These are phyloP conservation scores for Tortrix viridana DNA, from an alignment of 2,888 invertebrate genomes.

Conservation along the genomic window DNA sequence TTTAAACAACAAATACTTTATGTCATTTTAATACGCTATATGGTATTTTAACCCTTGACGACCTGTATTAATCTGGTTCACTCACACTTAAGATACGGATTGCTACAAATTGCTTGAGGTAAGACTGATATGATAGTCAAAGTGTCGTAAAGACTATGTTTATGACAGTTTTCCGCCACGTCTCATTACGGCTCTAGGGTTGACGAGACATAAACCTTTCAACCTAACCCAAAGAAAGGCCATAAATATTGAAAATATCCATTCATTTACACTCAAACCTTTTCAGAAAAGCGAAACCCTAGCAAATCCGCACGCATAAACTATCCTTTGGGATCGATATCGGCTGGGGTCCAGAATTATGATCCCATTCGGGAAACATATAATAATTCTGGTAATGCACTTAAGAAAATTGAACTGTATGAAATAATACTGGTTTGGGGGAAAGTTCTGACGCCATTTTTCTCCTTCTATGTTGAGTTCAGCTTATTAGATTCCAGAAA, in stretches of 20 bases:
- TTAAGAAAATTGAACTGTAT: constrained; percentile 64
- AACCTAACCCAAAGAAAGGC: neutral
- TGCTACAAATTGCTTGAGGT: too few species aligned
- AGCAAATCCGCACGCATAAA: constrained; percentile 33
- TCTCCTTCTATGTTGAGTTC: neutral
- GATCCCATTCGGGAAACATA: constrained; percentile 47
- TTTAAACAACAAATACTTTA: too few species aligned
- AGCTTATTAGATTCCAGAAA: too few species aligned
- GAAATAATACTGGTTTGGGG: constrained; percentile 43
- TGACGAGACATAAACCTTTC: neutral
- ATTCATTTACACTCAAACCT: constrained; percentile 3
- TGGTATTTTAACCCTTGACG: too few species aligned
- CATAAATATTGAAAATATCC: neutral
- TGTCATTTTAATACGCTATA: too few species aligned
- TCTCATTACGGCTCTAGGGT: too few species aligned
- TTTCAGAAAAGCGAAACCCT: constrained; percentile 18
- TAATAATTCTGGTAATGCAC: constrained; percentile 65
- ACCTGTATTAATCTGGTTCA: too few species aligned
- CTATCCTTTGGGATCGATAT: constrained; percentile 43
- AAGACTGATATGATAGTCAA: too few species aligned
- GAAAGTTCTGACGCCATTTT: constrained; percentile 4
- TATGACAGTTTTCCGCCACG: too few species aligned
- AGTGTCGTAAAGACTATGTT: too few species aligned
- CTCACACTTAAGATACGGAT: too few species aligned
- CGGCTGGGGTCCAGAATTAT: constrained; percentile 55